phyloP scores from a whole-genome alignment of 2,113 vertebrate species.

The Myiagra hebetior region DNA sequence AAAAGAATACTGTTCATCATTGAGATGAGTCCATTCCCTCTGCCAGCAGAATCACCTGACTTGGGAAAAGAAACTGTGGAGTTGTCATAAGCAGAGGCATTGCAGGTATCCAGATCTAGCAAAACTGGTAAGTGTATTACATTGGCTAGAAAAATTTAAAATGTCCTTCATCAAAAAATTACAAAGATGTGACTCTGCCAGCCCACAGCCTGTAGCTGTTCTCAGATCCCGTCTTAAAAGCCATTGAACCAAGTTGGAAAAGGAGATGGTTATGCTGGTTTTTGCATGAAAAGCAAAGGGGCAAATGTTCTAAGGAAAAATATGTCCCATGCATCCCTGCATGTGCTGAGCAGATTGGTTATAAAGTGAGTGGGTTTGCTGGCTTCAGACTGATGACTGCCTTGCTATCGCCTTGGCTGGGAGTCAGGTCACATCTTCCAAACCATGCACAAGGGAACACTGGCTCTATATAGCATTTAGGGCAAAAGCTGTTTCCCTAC shows the following conservation, averaged over 20 bases:
- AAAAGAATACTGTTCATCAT: neutral
- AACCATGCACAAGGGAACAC: accelerated
- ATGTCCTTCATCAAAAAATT: neutral
- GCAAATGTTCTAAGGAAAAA: neutral
- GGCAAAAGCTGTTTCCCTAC: neutral
- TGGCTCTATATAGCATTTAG: neutral
- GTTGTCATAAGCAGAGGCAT: neutral
- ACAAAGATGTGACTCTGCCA: neutral
- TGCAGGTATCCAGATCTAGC: neutral
- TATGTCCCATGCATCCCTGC: neutral
- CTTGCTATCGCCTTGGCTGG: neutral
- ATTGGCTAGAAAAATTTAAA: neutral
- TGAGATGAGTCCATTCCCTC: neutral
- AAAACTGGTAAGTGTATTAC: neutral
- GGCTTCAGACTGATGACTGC: neutral
- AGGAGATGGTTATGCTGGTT: neutral
- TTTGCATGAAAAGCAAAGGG: neutral
- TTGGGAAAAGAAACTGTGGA: accelerated
- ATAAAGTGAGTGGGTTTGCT: neutral
- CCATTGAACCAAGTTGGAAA: neutral
- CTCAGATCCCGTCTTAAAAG: neutral
- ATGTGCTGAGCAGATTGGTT: neutral
- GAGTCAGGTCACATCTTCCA: neutral
- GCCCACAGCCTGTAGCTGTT: neutral
- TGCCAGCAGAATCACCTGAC: neutral